Evolutionary conservation across 1,140 invertebrate genomes (phyloP).

Genomic region (Brachionus plicatilis): DNA sequence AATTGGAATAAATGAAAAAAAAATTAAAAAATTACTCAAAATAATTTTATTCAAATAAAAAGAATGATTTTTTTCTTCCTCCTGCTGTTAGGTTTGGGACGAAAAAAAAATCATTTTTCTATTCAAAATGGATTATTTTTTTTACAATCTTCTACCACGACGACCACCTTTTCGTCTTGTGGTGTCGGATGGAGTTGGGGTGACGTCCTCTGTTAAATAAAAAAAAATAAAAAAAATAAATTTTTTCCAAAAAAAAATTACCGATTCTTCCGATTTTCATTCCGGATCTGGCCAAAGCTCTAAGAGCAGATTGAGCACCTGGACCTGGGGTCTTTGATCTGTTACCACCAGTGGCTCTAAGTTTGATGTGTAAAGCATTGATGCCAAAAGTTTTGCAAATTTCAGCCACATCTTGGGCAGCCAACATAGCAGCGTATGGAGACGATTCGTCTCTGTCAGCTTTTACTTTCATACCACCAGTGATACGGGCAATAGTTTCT

Average conservation of each 20-base stretch:
- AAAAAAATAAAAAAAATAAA: neutral
- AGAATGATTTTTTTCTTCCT: neutral
- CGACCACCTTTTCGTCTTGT: constrained; percentile 98
- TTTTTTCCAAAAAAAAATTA: constrained; percentile 43
- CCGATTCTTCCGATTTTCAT: constrained; percentile 99
- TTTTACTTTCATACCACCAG: constrained; percentile 99
- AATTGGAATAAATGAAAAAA: neutral
- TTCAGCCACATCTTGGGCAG: constrained; percentile 98
- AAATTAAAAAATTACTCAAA: neutral
- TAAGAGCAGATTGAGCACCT: constrained; percentile 92
- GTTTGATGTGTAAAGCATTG: constrained; percentile 93
- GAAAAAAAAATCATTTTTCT: constrained; percentile 20
- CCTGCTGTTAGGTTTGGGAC: neutral
- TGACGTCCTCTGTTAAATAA: constrained; percentile 74
- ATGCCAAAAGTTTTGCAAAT: constrained; percentile 93
- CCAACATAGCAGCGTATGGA: constrained; percentile 99
- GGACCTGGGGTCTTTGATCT: constrained; percentile 69
- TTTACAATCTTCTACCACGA: constrained; percentile 94
- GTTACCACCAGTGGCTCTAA: constrained; percentile 95
- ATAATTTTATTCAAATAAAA: constrained; percentile 28
- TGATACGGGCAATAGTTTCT: constrained; percentile 96
- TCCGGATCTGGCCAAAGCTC: constrained; percentile 91
- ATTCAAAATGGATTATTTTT: neutral
- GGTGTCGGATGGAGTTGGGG: constrained; percentile 95
- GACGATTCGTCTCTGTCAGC: constrained; percentile 99